Percentiles rank a stretch among this genome's conserved stretches.
Evolutionary conservation across 2,888 invertebrate species (phyloP).

Genomic region (Ectemnius cavifrons): DNA sequence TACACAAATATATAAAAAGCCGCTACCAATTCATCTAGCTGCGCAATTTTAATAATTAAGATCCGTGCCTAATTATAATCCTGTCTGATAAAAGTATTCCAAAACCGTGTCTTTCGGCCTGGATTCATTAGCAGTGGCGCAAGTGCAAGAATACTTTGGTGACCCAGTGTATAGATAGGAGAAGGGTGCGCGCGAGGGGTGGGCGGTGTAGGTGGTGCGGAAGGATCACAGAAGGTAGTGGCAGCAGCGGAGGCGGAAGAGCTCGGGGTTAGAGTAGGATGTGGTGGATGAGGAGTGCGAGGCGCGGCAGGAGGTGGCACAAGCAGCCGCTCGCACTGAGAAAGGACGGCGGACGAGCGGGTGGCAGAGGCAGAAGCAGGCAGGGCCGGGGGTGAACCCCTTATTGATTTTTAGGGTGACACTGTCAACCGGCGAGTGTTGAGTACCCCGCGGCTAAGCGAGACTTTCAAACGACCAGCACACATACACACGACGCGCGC

Average conservation of each 20-base stretch:
- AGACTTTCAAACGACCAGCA: constrained; percentile 78
- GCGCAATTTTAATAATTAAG: too few species aligned
- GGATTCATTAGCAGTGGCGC: constrained; percentile 48
- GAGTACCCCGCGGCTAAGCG: constrained; percentile 78
- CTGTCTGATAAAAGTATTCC: too few species aligned
- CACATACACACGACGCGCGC: too few species aligned
- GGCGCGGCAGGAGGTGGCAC: constrained; percentile 13
- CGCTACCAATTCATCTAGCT: too few species aligned
- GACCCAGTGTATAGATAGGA: not conserved
- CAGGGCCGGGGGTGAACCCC: constrained; percentile 79
- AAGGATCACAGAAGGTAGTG: not conserved
- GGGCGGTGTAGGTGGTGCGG: not conserved
- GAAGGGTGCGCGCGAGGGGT: not conserved
- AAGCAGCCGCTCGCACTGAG: constrained; percentile 68
- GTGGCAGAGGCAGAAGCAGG: constrained; percentile 56
- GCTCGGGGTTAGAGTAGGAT: too few species aligned
- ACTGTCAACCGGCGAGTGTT: constrained; percentile 81
- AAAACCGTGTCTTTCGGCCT: constrained; percentile 40
- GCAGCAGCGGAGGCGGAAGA: too few species aligned
- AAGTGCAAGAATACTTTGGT: constrained; percentile 23
- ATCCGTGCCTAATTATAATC: too few species aligned
- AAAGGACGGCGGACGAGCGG: constrained; percentile 60
- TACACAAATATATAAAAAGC: too few species aligned
- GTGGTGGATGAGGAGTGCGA: constrained; percentile 22
- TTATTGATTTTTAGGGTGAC: constrained; percentile 85